Evolutionary conservation across 30 jellyfish, hydroid and myxozoan genomes (phyloP), one percentile per base, ranked within the genome.

Genomic region (Sanderia malayensis): DNA sequence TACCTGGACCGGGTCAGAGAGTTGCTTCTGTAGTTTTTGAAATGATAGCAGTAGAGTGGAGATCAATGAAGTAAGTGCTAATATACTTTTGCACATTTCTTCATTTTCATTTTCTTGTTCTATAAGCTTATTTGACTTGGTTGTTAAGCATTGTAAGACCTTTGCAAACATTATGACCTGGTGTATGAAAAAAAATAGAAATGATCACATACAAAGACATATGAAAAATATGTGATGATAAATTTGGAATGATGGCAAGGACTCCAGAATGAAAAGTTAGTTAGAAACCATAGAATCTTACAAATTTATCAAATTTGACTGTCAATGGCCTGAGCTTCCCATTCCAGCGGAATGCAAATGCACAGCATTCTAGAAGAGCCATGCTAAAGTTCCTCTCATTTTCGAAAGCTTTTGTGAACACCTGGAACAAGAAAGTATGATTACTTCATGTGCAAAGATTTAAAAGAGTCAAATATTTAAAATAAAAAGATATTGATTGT

Each of bases 1-100:
- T 28, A 74, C 86, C 86, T 74, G 61, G 37, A 41, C 32, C 22
- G 29, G n/a, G 71, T 45, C 67, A 15, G 80, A 28, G 32, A 61
- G 87, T 46, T 76, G 77, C 53, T 76, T 76, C 41, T 46, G 65
- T 44, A 76, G 87, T 57, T 63, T 76, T 37, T 44, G 27, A 63
- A 26, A 76, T n/a, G 62, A 29, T 17, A 30, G 70, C 1, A 76
- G 67, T 46, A 76, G 15, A 26, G 28, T 28, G 26, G 49, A 79
- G 19, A 65, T 47, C 17, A 76, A 49, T 0, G 27, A 71, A 46
- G 62, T 21, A 30, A 59, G 33, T 17, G 28, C 46, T 29, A 41
- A 28, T 20, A 76, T 23, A 6, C 17, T 55, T 2, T 20, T 15
- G 0, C 11, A 26, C 21, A 1, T 21, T 1, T 9, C 73, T 27